Base-by-base conservation (phyloP, 2,797 vertebrate genomes). In the Amazona ochrocephala region DNA sequence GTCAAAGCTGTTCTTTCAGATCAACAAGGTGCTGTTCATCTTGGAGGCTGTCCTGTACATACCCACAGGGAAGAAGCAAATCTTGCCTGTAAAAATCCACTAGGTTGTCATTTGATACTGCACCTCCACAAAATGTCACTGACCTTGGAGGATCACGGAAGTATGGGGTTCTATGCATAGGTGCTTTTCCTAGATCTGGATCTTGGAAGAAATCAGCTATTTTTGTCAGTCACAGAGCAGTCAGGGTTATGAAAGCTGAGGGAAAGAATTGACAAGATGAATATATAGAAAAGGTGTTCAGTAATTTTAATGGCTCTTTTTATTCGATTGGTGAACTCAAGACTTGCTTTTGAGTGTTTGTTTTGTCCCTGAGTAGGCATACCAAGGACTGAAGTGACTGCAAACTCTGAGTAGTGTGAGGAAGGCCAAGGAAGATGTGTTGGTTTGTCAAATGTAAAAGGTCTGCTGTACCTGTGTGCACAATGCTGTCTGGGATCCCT, bases 251-350 rank as follows among this genome's bases (percentile, higher is more conserved):
- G 18, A 54, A 3, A 51, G 16, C 0, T 30, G 42, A 61, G 6
- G 4, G 5, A 7, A 9, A 71, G 21, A 78, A 65, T 5, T 30
- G 61, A 19, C 8, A 23, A 32, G 22, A 44, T 32, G 23, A 5
- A 29, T 2, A 16, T 3, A 34, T 4, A 19, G 18, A 47, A 75
- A 74, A 64, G 10, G 21, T 0, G 2, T 72, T 44, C 1, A 3
- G 16, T 67, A 44, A 42, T 14, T 58, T 62, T 23, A 72, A 17
- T 30, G 11, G 6, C 7, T 7, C 42, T 70, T 83, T 73, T 62
- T 16, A 48, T 32, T 80, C 17, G 13, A 12, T 7, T 74, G n/a
- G 19, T 65, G 62, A 65, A 15, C 20, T n/a, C 9, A 11, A 10
- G 16, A 18, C 61, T 68, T 78, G 24, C n/a, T 13, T 13, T 21